Evolutionary conservation across 2,113 vertebrate species (phyloP), one percentile per base, ranked within the genome.

Genomic region (Eptatretus burgeri): DNA sequence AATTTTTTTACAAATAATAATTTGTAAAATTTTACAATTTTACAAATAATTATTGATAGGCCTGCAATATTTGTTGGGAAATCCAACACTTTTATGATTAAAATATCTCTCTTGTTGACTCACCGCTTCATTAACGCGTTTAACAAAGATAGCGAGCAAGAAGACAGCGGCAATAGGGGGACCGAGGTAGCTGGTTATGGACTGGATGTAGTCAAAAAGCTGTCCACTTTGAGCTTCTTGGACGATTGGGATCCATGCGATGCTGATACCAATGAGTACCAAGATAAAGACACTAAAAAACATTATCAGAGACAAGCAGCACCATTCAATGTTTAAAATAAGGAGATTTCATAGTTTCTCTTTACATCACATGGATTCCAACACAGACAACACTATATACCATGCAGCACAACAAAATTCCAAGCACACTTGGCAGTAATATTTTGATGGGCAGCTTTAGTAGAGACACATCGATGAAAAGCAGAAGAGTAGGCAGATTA

Each of bases 241-340:
- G n/a, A 94, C 79, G 2, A 96, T 62, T 1, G 91, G 88, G 63
- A 96, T 85, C 91, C 88, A 94, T 17, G 85, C 83, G 1, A 98
- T 94, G 72, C 86, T 98, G 71, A 91, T 1, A 2, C 71, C 88
- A 60, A 93, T 91, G 68, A 98, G 73, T 63, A 17, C 0, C 66
- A 98, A 10, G 62, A 94, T 98, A 65, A 95, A 98, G 52, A 82
- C 13, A 72, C 91, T 95, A 71, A 4, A 73, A 2, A 73, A 60
- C 13, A 67, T 68, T 19, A 60, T 18, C 56, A 60, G n/a, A 60
- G n/a, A 60, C 56, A 60, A 17, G n/a, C 52, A 56, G 9, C 56
- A 69, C 27, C 27, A 41, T 41, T 41, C 27, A 41, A 41, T 41
- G 27, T 41, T 41, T 41, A 41, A 41, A 41, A 41, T 2, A 41